Conservation (phyloP, 2,113 vertebrate species). For the Leucosticte australis region DNA sequence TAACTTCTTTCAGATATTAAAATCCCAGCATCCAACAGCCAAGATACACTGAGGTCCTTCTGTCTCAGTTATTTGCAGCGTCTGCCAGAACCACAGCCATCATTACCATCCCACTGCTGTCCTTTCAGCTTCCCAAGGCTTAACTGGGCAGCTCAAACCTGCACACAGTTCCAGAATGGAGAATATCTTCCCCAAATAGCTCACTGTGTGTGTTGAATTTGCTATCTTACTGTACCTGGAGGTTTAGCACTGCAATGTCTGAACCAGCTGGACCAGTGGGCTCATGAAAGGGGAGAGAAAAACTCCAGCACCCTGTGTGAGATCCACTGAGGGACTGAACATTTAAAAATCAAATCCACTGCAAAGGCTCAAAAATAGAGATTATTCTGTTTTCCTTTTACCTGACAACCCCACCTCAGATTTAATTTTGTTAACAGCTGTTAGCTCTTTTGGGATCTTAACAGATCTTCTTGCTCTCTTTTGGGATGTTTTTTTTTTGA, state of each 20-base stretch:
- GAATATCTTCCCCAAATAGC: background rate
- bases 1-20: background rate
- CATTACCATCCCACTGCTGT: background rate
- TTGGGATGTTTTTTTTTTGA: background rate
- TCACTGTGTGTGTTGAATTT: no score
- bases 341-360: background rate
- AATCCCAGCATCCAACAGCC: background rate
- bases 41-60: background rate
- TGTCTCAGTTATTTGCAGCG: background rate
- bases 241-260: background rate
- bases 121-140: background rate
- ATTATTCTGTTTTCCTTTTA: background rate
- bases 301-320: background rate
- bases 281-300: background rate
- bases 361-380: background rate
- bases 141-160: background rate
- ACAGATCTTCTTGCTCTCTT: background rate
- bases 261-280: background rate
- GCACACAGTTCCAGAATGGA: background rate
- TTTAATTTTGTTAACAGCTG: background rate
- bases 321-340: background rate
- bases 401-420: background rate
- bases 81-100: background rate
- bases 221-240: background rate
- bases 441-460: background rate